Evolutionary conservation across 53 echinoderm and acorn worm genomes (phyloP), one percentile per base, ranked within the genome.

Genomic region (Patiria pectinifera): DNA sequence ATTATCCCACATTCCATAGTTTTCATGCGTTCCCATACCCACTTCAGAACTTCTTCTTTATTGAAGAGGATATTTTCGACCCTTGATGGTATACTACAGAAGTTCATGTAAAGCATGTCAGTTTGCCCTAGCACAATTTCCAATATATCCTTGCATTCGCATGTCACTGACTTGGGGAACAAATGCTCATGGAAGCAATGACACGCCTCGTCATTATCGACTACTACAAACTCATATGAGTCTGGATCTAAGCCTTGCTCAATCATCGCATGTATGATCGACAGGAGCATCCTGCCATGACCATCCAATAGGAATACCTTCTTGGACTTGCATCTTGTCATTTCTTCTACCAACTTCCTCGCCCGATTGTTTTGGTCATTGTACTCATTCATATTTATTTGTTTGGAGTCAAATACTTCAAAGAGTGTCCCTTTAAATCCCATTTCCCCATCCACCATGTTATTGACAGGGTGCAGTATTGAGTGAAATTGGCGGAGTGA

Each of bases 61-160:
- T 82, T 82, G 82, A 53, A 58, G 59, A 82, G 35, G 49, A 49
- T 82, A 21, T 82, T 22, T 16, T 18, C 18, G 8, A 8, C 15
- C n/a, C 82, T 82, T 15, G 82, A 82, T 19, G 82, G 82, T 18
- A 82, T 53, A 21, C 59, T 53, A 21, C 82, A 82, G 82, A 82
- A 82, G 23, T 82, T 82, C 82, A 82, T 21, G 58, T 82, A 82
- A 4, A 82, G 44, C 82, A 82, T 82, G 82, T 82, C 82, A 19
- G 16, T 82, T 58, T 11, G 2, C 3, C 9, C 59, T 0, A 82
- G n/a, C 4, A 2, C 82, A 11, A 82, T 9, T 9, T 53, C 82
- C 4, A 82, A n/a, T 19, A 82, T 53, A 21, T 82, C 6, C 58
- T 53, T 82, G 82, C 59, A 59, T 53, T 18, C 13, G 35, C 12